Conservation (phyloP, 1,140 invertebrate genomes). For the Pantala flavescens region DNA sequence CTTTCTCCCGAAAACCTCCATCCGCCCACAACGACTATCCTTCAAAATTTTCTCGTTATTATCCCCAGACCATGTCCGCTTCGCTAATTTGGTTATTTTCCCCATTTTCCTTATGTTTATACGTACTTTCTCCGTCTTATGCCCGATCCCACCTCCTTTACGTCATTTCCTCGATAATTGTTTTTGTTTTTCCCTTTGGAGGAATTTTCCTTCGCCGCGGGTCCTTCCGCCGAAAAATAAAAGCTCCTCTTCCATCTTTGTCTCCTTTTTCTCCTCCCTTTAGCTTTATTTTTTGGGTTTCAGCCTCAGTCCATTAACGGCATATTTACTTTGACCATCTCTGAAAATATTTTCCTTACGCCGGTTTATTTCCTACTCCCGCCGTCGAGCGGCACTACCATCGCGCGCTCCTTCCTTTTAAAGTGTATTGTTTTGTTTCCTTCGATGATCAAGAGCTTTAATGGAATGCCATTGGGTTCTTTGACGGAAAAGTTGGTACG, state of each 20-base stretch:
- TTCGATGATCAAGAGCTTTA: too few relatives aligned
- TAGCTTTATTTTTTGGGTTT: neutral
- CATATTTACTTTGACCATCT: constrained; percentile 3
- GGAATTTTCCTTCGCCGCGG: neutral
- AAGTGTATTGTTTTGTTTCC: too few relatives aligned
- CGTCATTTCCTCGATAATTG: neutral
- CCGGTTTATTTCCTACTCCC: neutral
- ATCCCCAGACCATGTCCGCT: neutral
- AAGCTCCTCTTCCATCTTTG: neutral
- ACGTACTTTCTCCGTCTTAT: neutral
- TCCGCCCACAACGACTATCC: neutral
- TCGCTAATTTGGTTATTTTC: constrained; percentile 10
- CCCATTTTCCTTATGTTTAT: neutral
- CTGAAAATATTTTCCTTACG: neutral
- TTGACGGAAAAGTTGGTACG: too few relatives aligned
- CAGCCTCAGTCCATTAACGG: constrained; percentile 7
- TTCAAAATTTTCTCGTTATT: constrained; percentile 11
- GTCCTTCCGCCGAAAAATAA: neutral
- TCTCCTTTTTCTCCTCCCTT: neutral
- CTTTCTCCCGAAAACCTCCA: neutral
- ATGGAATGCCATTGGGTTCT: too few relatives aligned
- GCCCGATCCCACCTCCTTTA: neutral
- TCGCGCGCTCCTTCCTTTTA: too few relatives aligned
- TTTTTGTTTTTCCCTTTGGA: neutral
- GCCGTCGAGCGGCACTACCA: too few relatives aligned